These are phyloP conservation scores for Uria lomvia DNA, from an alignment of 2,113 vertebrate species.

Conservation along the genomic window DNA sequence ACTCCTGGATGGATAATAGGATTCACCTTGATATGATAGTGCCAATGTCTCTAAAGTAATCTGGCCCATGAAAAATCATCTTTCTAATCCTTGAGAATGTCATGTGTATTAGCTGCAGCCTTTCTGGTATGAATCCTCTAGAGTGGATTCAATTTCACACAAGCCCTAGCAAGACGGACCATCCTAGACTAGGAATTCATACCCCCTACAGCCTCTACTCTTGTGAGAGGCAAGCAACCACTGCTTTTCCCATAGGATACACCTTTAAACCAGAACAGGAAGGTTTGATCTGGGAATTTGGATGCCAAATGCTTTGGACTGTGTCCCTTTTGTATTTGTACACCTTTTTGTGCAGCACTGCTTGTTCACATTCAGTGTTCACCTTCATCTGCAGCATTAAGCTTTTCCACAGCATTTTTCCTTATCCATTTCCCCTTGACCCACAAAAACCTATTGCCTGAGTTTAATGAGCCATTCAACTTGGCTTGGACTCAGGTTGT, in stretches of 20 bases:
- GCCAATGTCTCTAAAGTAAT: not conserved
- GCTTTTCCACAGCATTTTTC: conserved; percentile 1
- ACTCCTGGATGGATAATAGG: not conserved
- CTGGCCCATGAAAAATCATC: conserved; percentile 2
- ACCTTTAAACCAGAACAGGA: not conserved
- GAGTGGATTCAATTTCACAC: conserved; percentile 18
- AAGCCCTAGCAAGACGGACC: conserved; percentile 7
- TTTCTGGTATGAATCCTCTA: not conserved
- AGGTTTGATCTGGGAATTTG: not conserved
- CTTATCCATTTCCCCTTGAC: not conserved
- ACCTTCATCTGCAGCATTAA: not conserved
- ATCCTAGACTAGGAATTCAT: not conserved
- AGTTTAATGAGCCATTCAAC: not conserved
- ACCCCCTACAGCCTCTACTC: not conserved
- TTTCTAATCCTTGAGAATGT: conserved; percentile 34
- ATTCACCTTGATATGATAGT: conserved; percentile 20
- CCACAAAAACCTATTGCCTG: not conserved
- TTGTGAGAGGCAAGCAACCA: not conserved
- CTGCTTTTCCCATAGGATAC: not conserved
- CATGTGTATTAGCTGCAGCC: conserved; percentile 15
- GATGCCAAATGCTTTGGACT: not conserved
- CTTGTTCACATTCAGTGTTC: not conserved
- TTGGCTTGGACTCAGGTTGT: not conserved
- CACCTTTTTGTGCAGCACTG: not conserved
- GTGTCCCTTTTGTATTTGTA: not conserved